Base-by-base conservation (phyloP, 2,113 vertebrate genomes). In the Prinia subflava region DNA sequence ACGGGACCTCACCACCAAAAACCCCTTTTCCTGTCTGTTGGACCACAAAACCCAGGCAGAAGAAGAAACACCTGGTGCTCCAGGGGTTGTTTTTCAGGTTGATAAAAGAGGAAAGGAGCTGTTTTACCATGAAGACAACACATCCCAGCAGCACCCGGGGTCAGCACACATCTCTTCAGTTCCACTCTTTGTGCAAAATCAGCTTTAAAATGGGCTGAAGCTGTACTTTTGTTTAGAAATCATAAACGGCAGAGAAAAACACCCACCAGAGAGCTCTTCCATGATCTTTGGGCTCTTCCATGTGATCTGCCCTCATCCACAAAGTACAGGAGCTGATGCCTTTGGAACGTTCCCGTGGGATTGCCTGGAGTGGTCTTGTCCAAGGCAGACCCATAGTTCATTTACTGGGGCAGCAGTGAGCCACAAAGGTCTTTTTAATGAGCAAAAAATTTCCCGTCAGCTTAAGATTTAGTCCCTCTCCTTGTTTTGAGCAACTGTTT, bases 21-120 rank as follows among this genome's bases (percentile, higher is more conserved):
- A 31, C 27, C 90, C 49, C 18, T 78, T 52, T 95, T 96, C 93
- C 96, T 96, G 95, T 96, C 95, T 65, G 95, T 96, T 97, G 90
- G 41, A 75, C 96, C 96, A 95, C 94, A 94, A 78, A 90, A 93
- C 27, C 55, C 59, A 1, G 44, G 68, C 83, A 83, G 16, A 39
- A 83, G 13, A 46, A 83, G 85, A 76, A 93, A 35, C 96, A 96
- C 81, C 95, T 96, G 95, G 33, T 19, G 56, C 79, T 75, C 71
- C 90, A 53, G 55, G 64, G 15, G 10, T 7, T 76, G 84, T 27
- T 94, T 89, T 42, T 76, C n/a, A 63, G 33, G 73, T 44, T 55
- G 71, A 25, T 10, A 30, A 67, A 77, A 77, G 55, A 67, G 23
- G 35, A 63, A 80, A 88, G 30, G 24, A 60, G 35, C 49, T 30